Base-by-base conservation (phyloP, 2,888 invertebrate species). In the Metellina segmentata region DNA sequence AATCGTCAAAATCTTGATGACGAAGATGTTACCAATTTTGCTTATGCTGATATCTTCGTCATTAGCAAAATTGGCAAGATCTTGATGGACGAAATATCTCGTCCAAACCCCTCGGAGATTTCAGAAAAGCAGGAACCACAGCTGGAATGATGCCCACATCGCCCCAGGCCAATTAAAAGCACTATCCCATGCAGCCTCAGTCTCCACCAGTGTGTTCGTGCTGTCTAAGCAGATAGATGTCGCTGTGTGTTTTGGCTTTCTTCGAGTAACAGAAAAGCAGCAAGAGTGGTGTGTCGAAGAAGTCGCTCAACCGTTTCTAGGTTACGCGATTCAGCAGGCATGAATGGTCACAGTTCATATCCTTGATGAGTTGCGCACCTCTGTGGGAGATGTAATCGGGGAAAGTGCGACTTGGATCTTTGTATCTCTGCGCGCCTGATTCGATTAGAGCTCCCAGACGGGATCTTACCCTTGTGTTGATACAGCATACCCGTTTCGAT, bases 261-360 rank as follows among this genome's bases (percentile, higher is more conserved):
- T n/a, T 34, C 34, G 34, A 34, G 34, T 34, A 34, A 34, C 34
- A 34, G 34, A 34, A n/a, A 34, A 69, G 11, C 48, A 51, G 71
- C 48, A 71, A 49, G 49, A 51, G 70, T 71, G 49, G 48, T 53
- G 52, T 20, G 61, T 74, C 51, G 20, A 53, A 53, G 20, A 53
- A 53, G 19, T n/a, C 81, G 61, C 49, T 71, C 72, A 53, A 53
- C 70, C 88, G n/a, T 88, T 79, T 88, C 81, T 88, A 19, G 88
- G 88, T 88, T 88, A 81, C 49, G 61, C 49, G 88, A 88, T 81
- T 74, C 74, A n/a, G n/a, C 88, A 81, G 53, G 81, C 88, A 77
- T 71, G 61, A 74, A 74, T 71, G 48, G 81, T 48, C 48, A 88
- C 51, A 81, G 88, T 81, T 61, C 81, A 74, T 6, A 74, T 48